Base-by-base conservation (phyloP, 2,797 vertebrate genomes). In the Antennarius maculatus region DNA sequence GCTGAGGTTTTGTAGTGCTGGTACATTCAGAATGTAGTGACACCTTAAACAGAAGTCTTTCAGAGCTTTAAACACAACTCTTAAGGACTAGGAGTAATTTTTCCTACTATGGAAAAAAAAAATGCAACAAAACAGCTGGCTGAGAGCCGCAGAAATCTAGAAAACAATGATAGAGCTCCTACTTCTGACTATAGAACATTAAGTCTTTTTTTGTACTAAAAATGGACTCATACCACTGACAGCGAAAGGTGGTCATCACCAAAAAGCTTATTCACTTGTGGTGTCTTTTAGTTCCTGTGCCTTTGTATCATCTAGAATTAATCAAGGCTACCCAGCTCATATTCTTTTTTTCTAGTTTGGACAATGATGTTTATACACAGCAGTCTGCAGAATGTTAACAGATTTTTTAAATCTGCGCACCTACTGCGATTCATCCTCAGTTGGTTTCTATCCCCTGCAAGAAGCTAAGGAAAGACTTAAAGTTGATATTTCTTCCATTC, bases 31-130 rank as follows among this genome's bases (percentile, higher is more conserved):
- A 51, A 68, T 66, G 63, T 45, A 58, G 46, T 43, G 49, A 74
- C 46, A 54, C 49, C 68, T 79, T 46, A 43, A 54, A 83, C 56
- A 56, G 61, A 70, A 68, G 54, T 56, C 48, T 61, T 77, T 68
- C 74, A 69, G 69, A 4, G 18, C 28, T 74, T 69, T 52, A 72
- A 28, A 74, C 45, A 54, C 34, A 69, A 70, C 59, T 51, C 47
- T 46, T 59, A 41, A 61, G 66, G 56, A 51, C 52, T 59, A 42
- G 43, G 51, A 17, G 43, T 5, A 39, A 66, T 53, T 65, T 70
- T 61, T 73, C 47, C 28, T 8, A 29, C 63, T 10, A 7, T 52
- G 66, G 66, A 49, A 11, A 49, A 56, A 34, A 74, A 61, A 34
- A 23, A 28, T 2, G 64, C 14, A 28, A 6, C 37, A 23, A 28